Conservation (phyloP, 1,140 invertebrate species). For the Pemphigus obesinymphae region DNA sequence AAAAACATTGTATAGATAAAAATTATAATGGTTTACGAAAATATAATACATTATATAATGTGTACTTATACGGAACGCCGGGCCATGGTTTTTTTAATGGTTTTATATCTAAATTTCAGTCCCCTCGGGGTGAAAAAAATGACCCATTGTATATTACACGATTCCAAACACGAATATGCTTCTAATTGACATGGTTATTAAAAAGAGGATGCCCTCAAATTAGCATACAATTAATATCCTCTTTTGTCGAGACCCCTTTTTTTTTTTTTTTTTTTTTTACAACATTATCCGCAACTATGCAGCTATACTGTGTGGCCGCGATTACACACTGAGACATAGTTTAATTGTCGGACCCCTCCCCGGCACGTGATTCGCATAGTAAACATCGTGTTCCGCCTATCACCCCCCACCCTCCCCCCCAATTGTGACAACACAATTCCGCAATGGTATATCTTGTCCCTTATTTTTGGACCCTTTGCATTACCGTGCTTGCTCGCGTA, state of each 20-base stretch:
- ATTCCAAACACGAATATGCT: background rate
- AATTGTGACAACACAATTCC: slow-evolving; percentile 28
- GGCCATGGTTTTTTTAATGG: background rate
- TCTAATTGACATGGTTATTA: slow-evolving; percentile 1
- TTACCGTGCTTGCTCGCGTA: background rate
- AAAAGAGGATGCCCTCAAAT: background rate
- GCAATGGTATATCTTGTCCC: background rate
- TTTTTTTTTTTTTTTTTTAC: background rate
- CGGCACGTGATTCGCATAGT: slow-evolving; percentile 20
- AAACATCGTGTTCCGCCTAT: background rate
- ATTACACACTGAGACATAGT: slow-evolving; percentile 11
- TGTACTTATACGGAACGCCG: background rate
- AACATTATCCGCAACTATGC: background rate
- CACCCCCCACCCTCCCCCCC: background rate
- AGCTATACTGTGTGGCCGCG: background rate
- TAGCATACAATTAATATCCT: slow-evolving; percentile 17
- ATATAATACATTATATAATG: background rate
- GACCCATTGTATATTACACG: background rate
- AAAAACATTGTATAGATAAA: too few species aligned
- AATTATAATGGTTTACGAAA: too few species aligned
- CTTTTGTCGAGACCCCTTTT: background rate
- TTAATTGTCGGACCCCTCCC: slow-evolving; percentile 21
- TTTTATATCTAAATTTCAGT: background rate
- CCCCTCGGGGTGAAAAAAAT: background rate
- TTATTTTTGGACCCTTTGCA: slow-evolving; percentile 22